Percentiles rank a stretch among this genome's conserved stretches.
Evolutionary conservation across 2,797 vertebrate species (phyloP).

Genomic region (Uromys caudimaculatus): DNA sequence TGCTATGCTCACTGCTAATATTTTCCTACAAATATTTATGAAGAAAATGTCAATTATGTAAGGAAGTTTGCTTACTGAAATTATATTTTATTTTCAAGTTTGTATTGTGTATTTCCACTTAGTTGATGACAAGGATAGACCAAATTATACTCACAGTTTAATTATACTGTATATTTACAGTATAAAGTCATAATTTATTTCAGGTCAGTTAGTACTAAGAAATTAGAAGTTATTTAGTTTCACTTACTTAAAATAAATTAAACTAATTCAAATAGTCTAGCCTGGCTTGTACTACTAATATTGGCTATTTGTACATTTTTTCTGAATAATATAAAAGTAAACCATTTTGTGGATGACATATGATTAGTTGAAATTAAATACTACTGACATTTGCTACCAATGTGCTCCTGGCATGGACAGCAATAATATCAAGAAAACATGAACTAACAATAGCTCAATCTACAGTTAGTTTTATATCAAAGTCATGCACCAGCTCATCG

Average conservation of each 20-base stretch:
- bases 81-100: conserved; percentile 38
- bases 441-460: not conserved
- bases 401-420: not conserved
- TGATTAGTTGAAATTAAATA: not conserved
- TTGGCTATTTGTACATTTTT: conserved; percentile 40
- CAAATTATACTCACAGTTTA: conserved; percentile 47
- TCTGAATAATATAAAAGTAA: conserved; percentile 55
- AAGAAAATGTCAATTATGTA: conserved; percentile 49
- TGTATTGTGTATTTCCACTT: conserved; percentile 16
- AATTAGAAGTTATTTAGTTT: conserved; percentile 11
- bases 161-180: conserved; percentile 13
- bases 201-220: conserved; percentile 1
- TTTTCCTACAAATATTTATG: not conserved
- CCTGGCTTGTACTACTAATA: not conserved
- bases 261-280: conserved; percentile 9
- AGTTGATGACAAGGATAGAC: not conserved
- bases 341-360: conserved; percentile 4
- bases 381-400: not conserved
- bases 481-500: not conserved
- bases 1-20: not conserved
- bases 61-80: not conserved
- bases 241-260: conserved; percentile 51
- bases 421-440: not conserved
- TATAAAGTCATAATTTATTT: conserved; percentile 19
- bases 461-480: conserved; percentile 27